A percentile compares a stretch with the other conserved stretches of the same genome.
Evolutionary conservation across 64 coral and sea anemone species (phyloP).

Genomic region (Montipora sp.): DNA sequence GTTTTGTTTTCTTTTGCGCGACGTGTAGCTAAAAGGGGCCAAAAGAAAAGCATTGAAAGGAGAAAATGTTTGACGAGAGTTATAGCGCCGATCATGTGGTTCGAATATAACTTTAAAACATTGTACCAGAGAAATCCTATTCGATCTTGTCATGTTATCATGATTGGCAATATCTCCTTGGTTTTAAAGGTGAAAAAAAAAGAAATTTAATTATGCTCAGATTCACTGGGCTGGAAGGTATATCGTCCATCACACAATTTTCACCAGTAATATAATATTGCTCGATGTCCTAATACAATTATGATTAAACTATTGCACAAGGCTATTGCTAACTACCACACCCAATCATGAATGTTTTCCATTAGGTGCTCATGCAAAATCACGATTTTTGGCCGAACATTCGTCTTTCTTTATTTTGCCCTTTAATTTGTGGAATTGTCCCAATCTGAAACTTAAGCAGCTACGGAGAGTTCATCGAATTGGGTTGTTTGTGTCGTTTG

Average conservation of each 20-base stretch:
- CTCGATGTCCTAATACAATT: conserved; percentile 92
- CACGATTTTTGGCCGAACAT: conserved; percentile 15
- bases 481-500: background rate
- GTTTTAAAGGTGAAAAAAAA: conserved; percentile 44
- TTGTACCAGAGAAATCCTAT: background rate
- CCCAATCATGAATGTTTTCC: conserved; percentile 62
- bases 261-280: conserved; percentile 88
- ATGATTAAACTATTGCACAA: conserved; percentile 66
- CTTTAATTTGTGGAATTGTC: background rate
- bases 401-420: background rate
- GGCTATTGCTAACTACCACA: conserved; percentile 87
- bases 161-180: conserved; percentile 77
- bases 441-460: background rate
- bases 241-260: conserved; percentile 87
- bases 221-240: conserved; percentile 78
- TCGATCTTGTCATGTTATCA: background rate
- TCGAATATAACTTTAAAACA: no score
- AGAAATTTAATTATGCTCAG: conserved; percentile 87
- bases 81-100: no score
- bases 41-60: background rate
- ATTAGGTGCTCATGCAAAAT: conserved; percentile 28
- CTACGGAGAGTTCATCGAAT: background rate
- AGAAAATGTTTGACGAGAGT: background rate
- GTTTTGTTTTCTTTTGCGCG: background rate
- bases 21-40: background rate